Evolutionary conservation across 1,140 invertebrate species (phyloP).

Genomic region (Oncopeltus fasciatus): DNA sequence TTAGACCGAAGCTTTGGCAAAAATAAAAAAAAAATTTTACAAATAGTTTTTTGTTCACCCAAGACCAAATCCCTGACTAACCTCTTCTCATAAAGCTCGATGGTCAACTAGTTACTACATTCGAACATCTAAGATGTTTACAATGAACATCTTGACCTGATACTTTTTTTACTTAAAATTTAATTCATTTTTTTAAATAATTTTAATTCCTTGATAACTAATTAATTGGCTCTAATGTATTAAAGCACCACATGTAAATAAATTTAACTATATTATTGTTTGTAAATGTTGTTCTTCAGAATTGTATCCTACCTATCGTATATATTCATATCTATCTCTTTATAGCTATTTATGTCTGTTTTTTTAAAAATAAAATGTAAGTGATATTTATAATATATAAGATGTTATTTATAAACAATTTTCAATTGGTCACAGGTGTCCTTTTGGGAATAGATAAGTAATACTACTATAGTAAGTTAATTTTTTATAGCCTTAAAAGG

Average conservation of each 20-base stretch:
- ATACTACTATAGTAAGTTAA: too few species aligned
- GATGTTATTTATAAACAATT: background rate
- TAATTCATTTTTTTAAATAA: background rate
- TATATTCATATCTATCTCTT: background rate
- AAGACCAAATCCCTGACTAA: too few species aligned
- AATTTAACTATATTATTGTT: too few species aligned
- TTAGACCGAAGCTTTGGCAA: too few species aligned
- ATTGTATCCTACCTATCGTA: background rate
- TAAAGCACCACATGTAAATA: too few species aligned
- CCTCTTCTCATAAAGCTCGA: too few species aligned
- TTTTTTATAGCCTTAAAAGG: too few species aligned
- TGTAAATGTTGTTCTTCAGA: background rate
- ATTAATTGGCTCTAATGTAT: background rate
- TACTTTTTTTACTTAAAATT: background rate
- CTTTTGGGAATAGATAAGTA: background rate
- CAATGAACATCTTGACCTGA: too few species aligned
- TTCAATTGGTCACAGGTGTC: background rate
- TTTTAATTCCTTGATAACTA: background rate
- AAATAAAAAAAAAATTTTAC: too few species aligned
- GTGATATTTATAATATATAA: constrained; percentile 2
- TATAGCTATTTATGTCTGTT: constrained; percentile 3
- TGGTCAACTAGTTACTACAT: too few species aligned
- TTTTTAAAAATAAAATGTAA: background rate
- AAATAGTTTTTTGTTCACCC: too few species aligned
- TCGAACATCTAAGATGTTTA: too few species aligned